Base-by-base conservation (phyloP, 2,113 vertebrate species). In the Rhinoderma darwinii region DNA sequence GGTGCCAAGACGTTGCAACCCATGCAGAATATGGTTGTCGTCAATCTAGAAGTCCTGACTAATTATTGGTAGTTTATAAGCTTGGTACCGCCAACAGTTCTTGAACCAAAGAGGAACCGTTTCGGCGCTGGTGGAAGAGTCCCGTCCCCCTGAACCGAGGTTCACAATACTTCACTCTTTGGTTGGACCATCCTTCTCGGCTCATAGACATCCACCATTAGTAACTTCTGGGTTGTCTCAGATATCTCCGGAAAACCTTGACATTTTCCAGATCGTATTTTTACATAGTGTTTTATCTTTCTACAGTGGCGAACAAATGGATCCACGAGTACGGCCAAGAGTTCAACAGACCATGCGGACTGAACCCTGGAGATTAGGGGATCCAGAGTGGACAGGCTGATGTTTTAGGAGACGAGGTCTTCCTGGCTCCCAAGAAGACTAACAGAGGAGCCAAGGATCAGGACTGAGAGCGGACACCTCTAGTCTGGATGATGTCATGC, bases 231-330 rank as follows among this genome's bases (percentile, higher is more conserved):
- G 32, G 1, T 1, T 35, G n/a, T 61, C 56, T 61, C 56, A 0
- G n/a, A 20, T 10, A 5, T 70, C 30, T 20, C n/a, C 12, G 30
- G 11, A 30, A 27, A 63, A 14, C n/a, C 59, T 63, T 63, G 4
- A 10, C 27, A 30, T 63, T 63, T 11, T 25, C 20, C 5, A 73
- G 2, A 39, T 20, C 20, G 15, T 10, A 22, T 37, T 39, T 72
- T 22, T 18, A 68, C 30, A 17, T 20, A 18, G 20, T 73, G n/a
- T 22, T 39, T 10, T 37, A 22, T 72, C 6, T 72, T 22, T 25
- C 35, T 25, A 0, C 92, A 99, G 97, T 98, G 93, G 97, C 97
- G 0, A 99, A 98, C 90, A 99, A 98, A 68, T 99, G 97, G 98
- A 96, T 99, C 89, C 97, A 98, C 0, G 97, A 98, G 76, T 89